Evolutionary conservation across 2,113 vertebrate species (phyloP).

Genomic region (Salvelinus fontinalis): DNA sequence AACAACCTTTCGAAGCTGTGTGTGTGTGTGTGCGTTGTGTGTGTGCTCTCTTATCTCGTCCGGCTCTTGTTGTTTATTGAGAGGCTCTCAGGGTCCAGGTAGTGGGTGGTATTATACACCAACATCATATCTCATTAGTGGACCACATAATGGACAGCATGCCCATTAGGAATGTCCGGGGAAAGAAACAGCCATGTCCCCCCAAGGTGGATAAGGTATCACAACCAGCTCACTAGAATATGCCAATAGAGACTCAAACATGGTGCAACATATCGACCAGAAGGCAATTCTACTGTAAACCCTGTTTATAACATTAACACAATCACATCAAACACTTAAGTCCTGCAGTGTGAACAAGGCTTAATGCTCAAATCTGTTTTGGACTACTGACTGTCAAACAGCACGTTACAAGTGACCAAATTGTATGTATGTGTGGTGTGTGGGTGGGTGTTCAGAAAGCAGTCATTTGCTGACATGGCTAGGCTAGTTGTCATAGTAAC

Average conservation of each 20-base stretch:
- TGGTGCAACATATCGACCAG: not conserved
- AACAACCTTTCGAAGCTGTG: slow-evolving; percentile 53
- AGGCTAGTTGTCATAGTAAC: too few species aligned
- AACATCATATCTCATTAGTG: slow-evolving; percentile 50
- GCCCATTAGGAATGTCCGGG: slow-evolving; percentile 7
- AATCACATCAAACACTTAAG: not conserved
- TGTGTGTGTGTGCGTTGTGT: slow-evolving; percentile 32
- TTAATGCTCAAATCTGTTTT: too few species aligned
- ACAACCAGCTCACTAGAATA: slow-evolving; percentile 35
- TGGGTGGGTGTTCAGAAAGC: too few species aligned
- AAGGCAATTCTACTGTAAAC: too few species aligned
- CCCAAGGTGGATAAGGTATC: slow-evolving; percentile 29
- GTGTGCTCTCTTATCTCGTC: slow-evolving; percentile 12
- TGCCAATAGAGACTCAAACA: slow-evolving; percentile 41
- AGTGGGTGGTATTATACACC: slow-evolving; percentile 21
- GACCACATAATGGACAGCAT: slow-evolving; percentile 20
- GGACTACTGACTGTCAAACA: too few species aligned
- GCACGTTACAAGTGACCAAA: too few species aligned
- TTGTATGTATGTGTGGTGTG: too few species aligned
- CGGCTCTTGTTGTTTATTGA: slow-evolving; percentile 26
- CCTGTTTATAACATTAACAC: too few species aligned
- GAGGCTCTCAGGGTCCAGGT: slow-evolving; percentile 30
- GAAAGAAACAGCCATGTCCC: slow-evolving; percentile 22
- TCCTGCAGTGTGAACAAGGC: too few species aligned
- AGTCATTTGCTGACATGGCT: too few species aligned